Conservation (phyloP, 2,888 invertebrate species). For the Aporophyla nigra region DNA sequence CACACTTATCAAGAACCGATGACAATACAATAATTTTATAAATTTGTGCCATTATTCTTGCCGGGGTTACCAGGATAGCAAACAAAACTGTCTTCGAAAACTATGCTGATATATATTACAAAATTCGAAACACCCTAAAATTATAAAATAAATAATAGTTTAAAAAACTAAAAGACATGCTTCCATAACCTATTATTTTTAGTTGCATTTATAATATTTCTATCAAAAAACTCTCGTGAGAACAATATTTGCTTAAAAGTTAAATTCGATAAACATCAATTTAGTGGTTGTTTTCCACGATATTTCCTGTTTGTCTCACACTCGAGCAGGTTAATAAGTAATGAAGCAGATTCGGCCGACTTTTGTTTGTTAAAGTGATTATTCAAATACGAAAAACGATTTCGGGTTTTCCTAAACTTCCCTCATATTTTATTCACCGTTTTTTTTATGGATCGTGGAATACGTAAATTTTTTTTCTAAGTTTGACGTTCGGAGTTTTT, state of each 20-base stretch:
- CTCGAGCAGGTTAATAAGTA: constrained; percentile 89
- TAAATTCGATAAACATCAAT: constrained; percentile 63
- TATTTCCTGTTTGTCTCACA: constrained; percentile 79
- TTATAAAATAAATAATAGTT: too few species aligned
- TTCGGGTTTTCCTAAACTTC: constrained; percentile 88
- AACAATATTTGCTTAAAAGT: constrained; percentile 38
- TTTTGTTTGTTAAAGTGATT: constrained; percentile 91
- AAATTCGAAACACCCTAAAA: too few species aligned
- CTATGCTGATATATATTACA: too few species aligned
- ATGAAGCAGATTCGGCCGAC: constrained; percentile 87
- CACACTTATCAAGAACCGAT: too few species aligned
- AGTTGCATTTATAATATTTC: too few species aligned
- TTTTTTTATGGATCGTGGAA: constrained; percentile 87
- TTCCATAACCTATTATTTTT: too few species aligned
- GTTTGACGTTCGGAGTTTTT: constrained; percentile 73
- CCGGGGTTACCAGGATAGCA: too few species aligned
- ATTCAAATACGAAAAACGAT: constrained; percentile 91
- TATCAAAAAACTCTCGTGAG: constrained; percentile 23
- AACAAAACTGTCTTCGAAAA: too few species aligned
- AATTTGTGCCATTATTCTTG: too few species aligned
- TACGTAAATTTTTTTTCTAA: constrained; percentile 84
- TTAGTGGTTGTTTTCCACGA: constrained; percentile 54
- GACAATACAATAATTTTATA: too few species aligned
- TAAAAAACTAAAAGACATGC: too few species aligned
- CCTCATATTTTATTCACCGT: constrained; percentile 90